Evolutionary conservation across 2,797 vertebrate species (phyloP).

Genomic region (Cheirogaleus major): DNA sequence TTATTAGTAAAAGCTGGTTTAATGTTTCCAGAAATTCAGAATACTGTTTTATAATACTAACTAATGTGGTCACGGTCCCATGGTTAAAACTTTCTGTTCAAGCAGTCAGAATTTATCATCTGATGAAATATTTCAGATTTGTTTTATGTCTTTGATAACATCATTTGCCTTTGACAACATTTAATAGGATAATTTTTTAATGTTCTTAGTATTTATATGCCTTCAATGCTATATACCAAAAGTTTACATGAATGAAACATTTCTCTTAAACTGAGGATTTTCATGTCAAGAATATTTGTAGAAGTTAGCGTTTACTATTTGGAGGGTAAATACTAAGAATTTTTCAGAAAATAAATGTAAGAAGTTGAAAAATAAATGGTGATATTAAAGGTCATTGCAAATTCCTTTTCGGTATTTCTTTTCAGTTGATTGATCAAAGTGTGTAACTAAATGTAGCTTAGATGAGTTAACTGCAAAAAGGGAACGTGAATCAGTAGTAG

Average conservation of each 20-base stretch:
- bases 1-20: conserved; percentile 9
- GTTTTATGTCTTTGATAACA: background rate
- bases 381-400: background rate
- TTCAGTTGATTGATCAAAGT: conserved; percentile 21
- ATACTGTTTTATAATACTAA: background rate
- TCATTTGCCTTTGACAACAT: background rate
- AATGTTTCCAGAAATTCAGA: conserved; percentile 39
- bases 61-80: background rate
- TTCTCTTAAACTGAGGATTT: conserved; percentile 56
- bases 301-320: conserved; percentile 45
- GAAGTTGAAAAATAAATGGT: conserved; percentile 17
- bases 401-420: background rate
- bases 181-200: conserved; percentile 39
- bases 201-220: conserved; percentile 46
- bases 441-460: conserved; percentile 7
- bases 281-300: conserved; percentile 13
- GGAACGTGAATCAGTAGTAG: background rate
- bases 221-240: background rate
- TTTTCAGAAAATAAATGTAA: background rate
- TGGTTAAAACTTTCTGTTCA: conserved; percentile 31
- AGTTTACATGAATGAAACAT: background rate
- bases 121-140: conserved; percentile 37
- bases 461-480: conserved; percentile 2
- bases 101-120: conserved; percentile 4
- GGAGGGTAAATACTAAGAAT: background rate